Conservation (phyloP, 1,140 invertebrate genomes). For the Scaptomyza hsui region DNA sequence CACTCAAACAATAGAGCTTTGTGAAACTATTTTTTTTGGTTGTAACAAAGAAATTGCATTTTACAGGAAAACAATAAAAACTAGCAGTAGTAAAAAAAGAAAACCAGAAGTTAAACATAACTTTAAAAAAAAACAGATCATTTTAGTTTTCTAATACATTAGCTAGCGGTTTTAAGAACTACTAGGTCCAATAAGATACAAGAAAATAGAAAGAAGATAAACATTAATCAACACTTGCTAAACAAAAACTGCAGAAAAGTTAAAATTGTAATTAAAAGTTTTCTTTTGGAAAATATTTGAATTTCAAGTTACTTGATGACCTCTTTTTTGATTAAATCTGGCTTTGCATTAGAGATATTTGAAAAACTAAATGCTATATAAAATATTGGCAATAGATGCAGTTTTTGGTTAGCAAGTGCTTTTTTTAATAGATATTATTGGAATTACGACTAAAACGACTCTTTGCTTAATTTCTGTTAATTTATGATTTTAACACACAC, state of each 20-base stretch:
- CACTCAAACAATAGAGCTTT: not conserved
- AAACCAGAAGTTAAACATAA: not conserved
- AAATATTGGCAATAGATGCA: not conserved
- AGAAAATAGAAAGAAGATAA: not conserved
- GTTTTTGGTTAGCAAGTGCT: not conserved
- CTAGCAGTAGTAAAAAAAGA: too few species aligned
- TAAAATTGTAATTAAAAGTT: too few species aligned
- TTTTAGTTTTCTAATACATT: conserved; percentile 9
- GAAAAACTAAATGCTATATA: not conserved
- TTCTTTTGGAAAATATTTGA: too few species aligned
- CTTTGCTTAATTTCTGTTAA: conserved; percentile 31
- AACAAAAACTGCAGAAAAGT: too few species aligned
- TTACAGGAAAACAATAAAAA: not conserved
- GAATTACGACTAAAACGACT: conserved; percentile 21
- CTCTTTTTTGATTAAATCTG: too few species aligned
- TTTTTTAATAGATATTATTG: not conserved
- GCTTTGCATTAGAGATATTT: too few species aligned
- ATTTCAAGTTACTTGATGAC: too few species aligned
- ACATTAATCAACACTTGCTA: not conserved
- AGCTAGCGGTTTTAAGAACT: too few species aligned
- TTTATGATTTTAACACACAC: conserved; percentile 44
- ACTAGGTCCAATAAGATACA: not conserved
- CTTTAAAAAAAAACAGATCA: conserved; percentile 4
- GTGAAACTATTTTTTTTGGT: not conserved
- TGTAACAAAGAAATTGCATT: conserved; percentile 2